Percentiles rank a stretch among this genome's conserved stretches.
These are phyloP conservation scores for Lucilia sericata DNA, from an alignment of 1,140 invertebrate species.

Conservation along the genomic window DNA sequence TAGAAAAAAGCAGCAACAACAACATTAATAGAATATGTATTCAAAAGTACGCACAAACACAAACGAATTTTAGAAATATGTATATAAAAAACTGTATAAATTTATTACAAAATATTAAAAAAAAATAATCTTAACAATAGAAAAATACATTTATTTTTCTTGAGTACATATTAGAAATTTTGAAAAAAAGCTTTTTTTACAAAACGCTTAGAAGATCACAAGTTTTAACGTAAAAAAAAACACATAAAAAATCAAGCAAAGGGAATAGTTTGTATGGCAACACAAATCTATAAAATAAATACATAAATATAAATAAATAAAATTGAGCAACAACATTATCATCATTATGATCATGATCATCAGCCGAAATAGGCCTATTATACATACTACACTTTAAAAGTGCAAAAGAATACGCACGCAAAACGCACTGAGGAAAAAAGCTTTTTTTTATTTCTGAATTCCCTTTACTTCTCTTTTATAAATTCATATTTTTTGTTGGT, in stretches of 20 bases:
- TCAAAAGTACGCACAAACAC: background rate
- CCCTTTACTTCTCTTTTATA: too few relatives aligned
- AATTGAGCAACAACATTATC: background rate
- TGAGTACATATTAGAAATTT: background rate
- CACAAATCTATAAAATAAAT: background rate
- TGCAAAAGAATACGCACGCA: constrained; percentile 26
- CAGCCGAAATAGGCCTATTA: background rate
- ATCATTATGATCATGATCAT: background rate
- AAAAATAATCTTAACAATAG: background rate
- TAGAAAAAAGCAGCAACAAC: background rate
- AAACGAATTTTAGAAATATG: too few relatives aligned
- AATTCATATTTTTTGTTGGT: background rate
- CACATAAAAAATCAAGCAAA: background rate
- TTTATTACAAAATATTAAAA: background rate
- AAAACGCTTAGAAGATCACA: background rate
- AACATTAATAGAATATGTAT: background rate
- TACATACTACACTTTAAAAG: background rate
- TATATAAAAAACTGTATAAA: too few relatives aligned
- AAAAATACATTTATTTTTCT: background rate
- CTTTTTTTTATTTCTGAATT: background rate
- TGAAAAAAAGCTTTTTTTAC: background rate
- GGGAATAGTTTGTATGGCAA: background rate
- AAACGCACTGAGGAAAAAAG: constrained; percentile 11
- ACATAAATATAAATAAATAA: background rate
- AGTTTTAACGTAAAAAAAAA: background rate